phyloP scores from a whole-genome alignment of 2,113 vertebrate genomes.

The Procavia capensis region DNA sequence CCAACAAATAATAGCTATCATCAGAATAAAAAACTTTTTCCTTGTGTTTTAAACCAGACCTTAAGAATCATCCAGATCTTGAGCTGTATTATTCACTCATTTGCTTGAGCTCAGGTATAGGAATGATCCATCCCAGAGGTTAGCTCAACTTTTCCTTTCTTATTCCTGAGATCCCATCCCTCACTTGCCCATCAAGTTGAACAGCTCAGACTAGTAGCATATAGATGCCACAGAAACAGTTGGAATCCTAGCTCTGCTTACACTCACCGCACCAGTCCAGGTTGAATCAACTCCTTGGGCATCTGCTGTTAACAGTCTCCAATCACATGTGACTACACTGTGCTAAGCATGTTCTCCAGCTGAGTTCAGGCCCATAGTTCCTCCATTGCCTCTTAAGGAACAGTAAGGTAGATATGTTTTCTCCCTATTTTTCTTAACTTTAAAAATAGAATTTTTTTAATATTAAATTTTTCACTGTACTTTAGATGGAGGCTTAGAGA shows the following conservation, averaged over 20 bases:
- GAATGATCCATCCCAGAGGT: not conserved
- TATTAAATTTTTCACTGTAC: no score
- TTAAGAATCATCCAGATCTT: slow-evolving; percentile 1
- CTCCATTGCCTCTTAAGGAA: not conserved
- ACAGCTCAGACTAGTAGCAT: not conserved
- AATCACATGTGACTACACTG: not conserved
- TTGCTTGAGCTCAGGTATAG: not conserved
- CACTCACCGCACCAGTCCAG: not conserved
- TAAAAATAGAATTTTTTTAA: no score
- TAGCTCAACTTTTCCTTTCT: not conserved
- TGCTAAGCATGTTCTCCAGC: not conserved
- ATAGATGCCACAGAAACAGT: not conserved
- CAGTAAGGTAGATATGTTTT: not conserved
- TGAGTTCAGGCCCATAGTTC: not conserved
- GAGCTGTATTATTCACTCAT: not conserved
- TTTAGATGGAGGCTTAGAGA: no score
- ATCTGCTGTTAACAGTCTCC: not conserved
- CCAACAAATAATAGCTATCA: not conserved
- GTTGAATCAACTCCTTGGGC: not conserved
- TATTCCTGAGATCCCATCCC: not conserved
- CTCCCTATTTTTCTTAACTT: no score
- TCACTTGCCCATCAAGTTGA: not conserved
- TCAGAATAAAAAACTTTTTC: not conserved
- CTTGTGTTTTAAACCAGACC: not conserved
- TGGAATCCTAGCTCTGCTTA: not conserved